Percentiles rank a stretch among this genome's conserved stretches.
These are phyloP conservation scores for Meriones psammophilus DNA, from an alignment of 2,797 vertebrate species.

Conservation along the genomic window DNA sequence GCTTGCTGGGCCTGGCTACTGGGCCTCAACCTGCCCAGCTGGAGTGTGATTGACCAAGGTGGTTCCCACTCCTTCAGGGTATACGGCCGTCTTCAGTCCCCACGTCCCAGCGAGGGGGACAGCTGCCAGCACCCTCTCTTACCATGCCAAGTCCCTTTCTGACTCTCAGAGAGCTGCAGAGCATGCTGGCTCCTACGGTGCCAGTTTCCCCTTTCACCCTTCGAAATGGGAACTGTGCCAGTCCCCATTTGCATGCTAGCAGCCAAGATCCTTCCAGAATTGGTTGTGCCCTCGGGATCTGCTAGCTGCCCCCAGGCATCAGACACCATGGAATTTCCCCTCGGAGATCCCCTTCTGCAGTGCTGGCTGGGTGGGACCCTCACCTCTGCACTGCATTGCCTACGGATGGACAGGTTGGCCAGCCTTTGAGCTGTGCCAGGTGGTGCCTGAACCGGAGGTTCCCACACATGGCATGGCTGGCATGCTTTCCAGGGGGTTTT, in stretches of 20 bases:
- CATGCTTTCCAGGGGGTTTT: conserved; percentile 32
- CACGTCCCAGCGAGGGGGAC: neutral
- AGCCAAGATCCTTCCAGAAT: conserved; percentile 32
- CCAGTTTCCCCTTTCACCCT: conserved; percentile 21
- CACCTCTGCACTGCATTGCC: neutral
- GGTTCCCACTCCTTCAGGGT: neutral
- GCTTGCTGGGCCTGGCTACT: neutral
- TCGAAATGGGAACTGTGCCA: neutral
- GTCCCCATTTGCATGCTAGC: neutral
- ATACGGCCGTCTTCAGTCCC: neutral
- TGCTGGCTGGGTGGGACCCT: neutral
- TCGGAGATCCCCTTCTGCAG: conserved; percentile 64
- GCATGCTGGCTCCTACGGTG: neutral
- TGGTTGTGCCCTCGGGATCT: neutral
- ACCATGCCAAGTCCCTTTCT: neutral
- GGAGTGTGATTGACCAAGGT: neutral
- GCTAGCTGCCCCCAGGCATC: neutral
- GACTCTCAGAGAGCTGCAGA: neutral
- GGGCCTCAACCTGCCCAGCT: neutral
- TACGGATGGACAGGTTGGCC: neutral
- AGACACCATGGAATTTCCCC: conserved; percentile 28
- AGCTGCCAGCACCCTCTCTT: neutral
- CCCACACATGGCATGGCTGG: neutral
- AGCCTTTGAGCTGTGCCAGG: neutral
- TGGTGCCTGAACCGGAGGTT: neutral